A percentile compares a stretch with the other conserved stretches of the same genome.
These are phyloP conservation scores for Phyllotreta striolata DNA, from an alignment of 2,888 invertebrate genomes.

Conservation along the genomic window DNA sequence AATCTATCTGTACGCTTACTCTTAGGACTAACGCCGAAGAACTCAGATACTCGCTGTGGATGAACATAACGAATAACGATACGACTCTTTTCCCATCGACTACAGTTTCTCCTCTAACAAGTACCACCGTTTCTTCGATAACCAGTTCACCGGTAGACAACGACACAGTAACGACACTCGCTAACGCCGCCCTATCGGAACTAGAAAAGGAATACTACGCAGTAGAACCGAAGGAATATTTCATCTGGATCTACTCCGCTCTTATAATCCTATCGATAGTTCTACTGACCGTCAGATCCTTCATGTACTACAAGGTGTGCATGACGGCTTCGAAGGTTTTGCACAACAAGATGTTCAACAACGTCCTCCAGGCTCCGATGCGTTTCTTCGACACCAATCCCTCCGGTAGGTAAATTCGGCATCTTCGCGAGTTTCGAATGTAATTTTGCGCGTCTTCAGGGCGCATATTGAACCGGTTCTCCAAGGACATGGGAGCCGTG, in stretches of 20 bases:
- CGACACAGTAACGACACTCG: neutral
- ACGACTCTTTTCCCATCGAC: neutral
- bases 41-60: conserved; percentile 34
- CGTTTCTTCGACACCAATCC: conserved; percentile 86
- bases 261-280: conserved; percentile 68
- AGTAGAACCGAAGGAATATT: conserved; percentile 38
- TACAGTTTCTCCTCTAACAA: neutral
- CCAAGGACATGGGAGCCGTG: conserved; percentile 82
- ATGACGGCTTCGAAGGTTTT: conserved; percentile 77
- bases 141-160: neutral
- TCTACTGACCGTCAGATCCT: conserved; percentile 70
- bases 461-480: conserved; percentile 82
- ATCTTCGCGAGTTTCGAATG: conserved; percentile 43
- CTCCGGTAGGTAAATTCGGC: conserved; percentile 63
- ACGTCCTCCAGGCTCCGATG: conserved; percentile 78
- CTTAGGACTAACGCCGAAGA: conserved; percentile 62
- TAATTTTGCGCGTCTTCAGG: conserved; percentile 58
- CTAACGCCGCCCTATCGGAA: neutral
- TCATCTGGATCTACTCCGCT: conserved; percentile 67
- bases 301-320: conserved; percentile 76
- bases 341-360: conserved; percentile 81
- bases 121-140: neutral
- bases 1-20: neutral
- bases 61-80: neutral
- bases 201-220: conserved; percentile 48